Evolutionary conservation across 1,140 invertebrate species (phyloP), one percentile per base, ranked within the genome.

Genomic region (Bombus picipes): DNA sequence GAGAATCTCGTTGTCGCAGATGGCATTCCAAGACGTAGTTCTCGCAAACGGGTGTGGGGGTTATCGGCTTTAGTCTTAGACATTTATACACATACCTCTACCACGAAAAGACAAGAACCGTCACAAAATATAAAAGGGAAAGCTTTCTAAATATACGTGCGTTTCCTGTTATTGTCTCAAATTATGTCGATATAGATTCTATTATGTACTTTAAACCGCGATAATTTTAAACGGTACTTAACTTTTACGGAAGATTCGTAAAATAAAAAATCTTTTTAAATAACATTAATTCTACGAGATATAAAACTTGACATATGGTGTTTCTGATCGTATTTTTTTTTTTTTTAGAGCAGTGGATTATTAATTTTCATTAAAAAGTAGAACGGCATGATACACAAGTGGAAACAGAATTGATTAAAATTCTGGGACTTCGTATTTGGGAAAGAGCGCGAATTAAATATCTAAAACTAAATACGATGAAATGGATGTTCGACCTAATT

Each of bases 1-100:
- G 83, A 85, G 83, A 85, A 85, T 85, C 83, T 85, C 71, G 83
- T 85, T 85, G 83, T 85, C 83, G 75, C 78, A 43, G 83, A 85
- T 85, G 77, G 77, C 83, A 85, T 85, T 85, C 83, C 77, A 80
- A 80, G 77, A 80, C 77, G 77, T 85, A 85, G 76, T 85, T 72
- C 83, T 72, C 34, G 83, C 68, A 80, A 85, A 73, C 83, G 83
- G 47, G 76, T 80, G 71, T 62, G 77, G 68, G 68, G 77, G 41
- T 85, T 85, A 85, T 85, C 83, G 76, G 53, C 77, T 79, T 85
- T 85, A 80, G 73, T 85, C 77, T 70, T 80, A 53, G 68, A 32
- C 68, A 73, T 65, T 85, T 62, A 32, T 32, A 13, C 59, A 62
- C 59, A n/a, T 53, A 13, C 53, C 76, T 65, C 9, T 15, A 32